Percentiles rank a stretch among this genome's conserved stretches.
Conservation (phyloP, 92 coral and sea anemone genomes). For the Hydrozoanthus gracilis region DNA sequence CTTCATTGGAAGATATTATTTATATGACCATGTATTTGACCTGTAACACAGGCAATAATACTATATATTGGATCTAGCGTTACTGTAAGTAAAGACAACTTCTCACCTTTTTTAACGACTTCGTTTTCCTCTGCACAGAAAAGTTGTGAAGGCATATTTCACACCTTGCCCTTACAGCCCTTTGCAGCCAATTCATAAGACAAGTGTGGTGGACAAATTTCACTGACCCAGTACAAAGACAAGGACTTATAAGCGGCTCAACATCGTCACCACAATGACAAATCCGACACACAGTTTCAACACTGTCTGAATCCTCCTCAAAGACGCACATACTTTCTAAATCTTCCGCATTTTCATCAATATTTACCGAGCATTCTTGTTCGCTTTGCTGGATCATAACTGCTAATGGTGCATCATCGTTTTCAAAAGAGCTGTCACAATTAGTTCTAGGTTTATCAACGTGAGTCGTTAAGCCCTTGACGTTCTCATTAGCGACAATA, state of each 20-base stretch:
- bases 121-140: conserved; percentile 79
- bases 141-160: conserved; percentile 86
- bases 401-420: background rate
- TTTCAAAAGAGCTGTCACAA: background rate
- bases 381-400: background rate
- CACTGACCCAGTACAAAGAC: conserved; percentile 93
- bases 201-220: conserved; percentile 89
- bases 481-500: background rate
- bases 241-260: conserved; percentile 86
- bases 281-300: conserved; percentile 75
- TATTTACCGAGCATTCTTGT: background rate
- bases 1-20: no score
- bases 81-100: conserved; percentile 20
- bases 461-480: background rate
- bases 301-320: conserved; percentile 15
- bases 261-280: conserved; percentile 86
- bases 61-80: background rate
- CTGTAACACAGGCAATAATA: background rate
- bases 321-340: conserved; percentile 7
- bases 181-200: conserved; percentile 92
- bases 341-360: background rate
- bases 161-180: conserved; percentile 88
- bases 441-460: background rate
- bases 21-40: no score
- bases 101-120: conserved; percentile 89